Base-by-base conservation (phyloP, 2,888 invertebrate species). In the Caenorhabditis sp. region DNA sequence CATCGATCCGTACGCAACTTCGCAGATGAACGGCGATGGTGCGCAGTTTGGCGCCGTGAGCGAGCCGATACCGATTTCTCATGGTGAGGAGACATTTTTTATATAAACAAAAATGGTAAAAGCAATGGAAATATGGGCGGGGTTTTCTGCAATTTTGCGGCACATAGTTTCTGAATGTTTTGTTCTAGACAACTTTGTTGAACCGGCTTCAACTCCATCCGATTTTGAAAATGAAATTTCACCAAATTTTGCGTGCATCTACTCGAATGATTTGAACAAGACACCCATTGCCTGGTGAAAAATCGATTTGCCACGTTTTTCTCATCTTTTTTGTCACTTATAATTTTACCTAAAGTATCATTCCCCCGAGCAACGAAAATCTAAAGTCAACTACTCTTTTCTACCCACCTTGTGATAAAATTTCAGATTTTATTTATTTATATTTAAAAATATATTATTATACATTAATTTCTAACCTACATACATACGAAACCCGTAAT, bases 1-100 rank as follows among this genome's bases (percentile, higher is more conserved):
- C 73, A 76, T 76, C 62, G 79, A 79, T 66, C 75, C 76, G 3
- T 79, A 77, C 51, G 49, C 69, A 12, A 67, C 58, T 31, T 66
- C 74, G 14, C 62, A 63, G 21, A 64, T 2, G n/a, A n/a, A n/a
- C 53, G 64, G 17, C 26, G 55, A 5, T 21, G 58, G 51, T 50
- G 37, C 65, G 17, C 68, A 58, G 49, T 72, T 71, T 26, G 54
- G 58, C 8, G 70, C 71, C n/a, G n/a, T n/a, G n/a, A 21, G 58
- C 4, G 66, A 71, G 0, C 50, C n/a, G 14, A 66, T 70, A 57
- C 58, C 6, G 1, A 61, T 66, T 23, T 62, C 62, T 17, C 62
- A 65, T 49, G 69, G 69, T 69, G n/a, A 55, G 51, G 0, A n/a
- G 27, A n/a, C 19, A 2, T 43, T 26, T 24, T 17, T n/a, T n/a